These are phyloP conservation scores for Setipinna tenuifilis DNA, from an alignment of 2,797 vertebrate species.

Conservation along the genomic window DNA sequence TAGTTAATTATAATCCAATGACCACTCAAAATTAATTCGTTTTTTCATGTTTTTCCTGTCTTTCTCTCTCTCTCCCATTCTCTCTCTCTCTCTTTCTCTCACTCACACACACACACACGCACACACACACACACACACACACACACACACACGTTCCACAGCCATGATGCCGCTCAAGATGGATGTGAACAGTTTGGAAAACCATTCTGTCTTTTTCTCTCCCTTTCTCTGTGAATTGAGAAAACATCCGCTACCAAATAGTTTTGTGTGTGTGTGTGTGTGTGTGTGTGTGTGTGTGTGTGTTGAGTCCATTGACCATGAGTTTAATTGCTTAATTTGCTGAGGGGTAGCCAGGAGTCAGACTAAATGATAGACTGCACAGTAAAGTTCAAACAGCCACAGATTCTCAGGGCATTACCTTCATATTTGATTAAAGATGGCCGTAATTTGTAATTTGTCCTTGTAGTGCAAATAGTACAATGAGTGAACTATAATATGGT, in stretches of 20 bases:
- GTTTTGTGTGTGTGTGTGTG: background rate
- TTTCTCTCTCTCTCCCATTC: background rate
- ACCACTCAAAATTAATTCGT: too few species aligned
- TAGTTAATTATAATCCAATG: background rate
- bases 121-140: conserved; percentile 6
- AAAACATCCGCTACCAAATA: too few species aligned
- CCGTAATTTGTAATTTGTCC: background rate
- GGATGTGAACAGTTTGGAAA: too few species aligned
- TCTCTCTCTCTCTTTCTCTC: background rate
- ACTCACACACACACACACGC: conserved; percentile 18
- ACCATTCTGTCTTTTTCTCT: background rate
- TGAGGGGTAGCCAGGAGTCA: background rate
- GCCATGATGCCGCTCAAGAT: too few species aligned
- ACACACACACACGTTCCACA: background rate
- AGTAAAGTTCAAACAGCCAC: background rate
- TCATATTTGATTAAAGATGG: background rate
- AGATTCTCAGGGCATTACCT: background rate
- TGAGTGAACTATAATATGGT: background rate
- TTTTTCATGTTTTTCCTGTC: too few species aligned
- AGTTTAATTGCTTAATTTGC: background rate
- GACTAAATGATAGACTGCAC: background rate
- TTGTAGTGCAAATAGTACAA: too few species aligned
- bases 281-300: background rate
- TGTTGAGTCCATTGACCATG: background rate
- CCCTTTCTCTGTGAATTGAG: background rate